phyloP scores from a whole-genome alignment of 2,797 vertebrate genomes.

The Periparus ater region DNA sequence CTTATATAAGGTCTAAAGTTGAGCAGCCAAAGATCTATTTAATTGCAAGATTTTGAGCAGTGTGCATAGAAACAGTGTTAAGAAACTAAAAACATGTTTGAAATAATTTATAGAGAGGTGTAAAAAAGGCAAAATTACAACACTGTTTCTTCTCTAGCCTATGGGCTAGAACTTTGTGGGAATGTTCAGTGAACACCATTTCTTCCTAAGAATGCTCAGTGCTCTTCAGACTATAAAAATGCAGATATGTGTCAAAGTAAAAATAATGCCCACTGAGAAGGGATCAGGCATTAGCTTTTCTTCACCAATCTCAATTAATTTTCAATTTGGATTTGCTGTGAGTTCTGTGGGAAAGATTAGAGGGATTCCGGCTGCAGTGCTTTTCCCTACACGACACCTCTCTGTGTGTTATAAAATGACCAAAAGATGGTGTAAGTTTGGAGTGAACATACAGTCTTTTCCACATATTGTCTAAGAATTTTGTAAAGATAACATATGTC shows the following conservation, averaged over 20 bases:
- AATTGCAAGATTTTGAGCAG: background rate
- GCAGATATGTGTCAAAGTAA: background rate
- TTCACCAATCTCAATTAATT: slow-evolving; percentile 3
- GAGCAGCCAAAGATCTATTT: background rate
- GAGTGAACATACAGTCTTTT: background rate
- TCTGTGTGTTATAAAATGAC: background rate
- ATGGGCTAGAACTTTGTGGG: background rate
- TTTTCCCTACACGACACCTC: background rate
- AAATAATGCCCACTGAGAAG: background rate
- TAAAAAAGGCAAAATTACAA: background rate
- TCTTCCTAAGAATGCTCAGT: background rate
- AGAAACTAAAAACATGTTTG: background rate
- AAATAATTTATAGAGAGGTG: background rate
- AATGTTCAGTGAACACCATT: background rate
- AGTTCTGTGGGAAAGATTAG: background rate
- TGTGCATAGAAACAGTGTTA: background rate
- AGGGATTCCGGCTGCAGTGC: background rate
- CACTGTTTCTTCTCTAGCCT: background rate
- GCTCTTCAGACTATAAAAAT: background rate
- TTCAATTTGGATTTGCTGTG: background rate
- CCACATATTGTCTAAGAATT: background rate
- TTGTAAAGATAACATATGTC: background rate
- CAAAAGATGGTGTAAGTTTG: slow-evolving; percentile 19
- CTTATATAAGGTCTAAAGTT: background rate
- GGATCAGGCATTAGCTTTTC: background rate